Conservation (phyloP, 2,888 invertebrate genomes). For the Scotopteryx bipunctaria region DNA sequence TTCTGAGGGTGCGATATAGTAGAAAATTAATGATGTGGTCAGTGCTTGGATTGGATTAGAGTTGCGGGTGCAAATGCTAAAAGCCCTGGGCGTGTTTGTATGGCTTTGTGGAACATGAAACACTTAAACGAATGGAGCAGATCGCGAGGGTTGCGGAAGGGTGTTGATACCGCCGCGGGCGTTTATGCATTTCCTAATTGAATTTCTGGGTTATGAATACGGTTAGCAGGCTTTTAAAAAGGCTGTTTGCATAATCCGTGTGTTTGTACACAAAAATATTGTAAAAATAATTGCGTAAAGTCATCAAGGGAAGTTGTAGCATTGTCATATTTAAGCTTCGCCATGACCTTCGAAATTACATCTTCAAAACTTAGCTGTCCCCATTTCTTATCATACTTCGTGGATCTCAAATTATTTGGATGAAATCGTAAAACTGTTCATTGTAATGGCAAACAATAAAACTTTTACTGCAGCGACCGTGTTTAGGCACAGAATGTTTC, state of each 20-base stretch:
- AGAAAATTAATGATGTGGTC: constrained; percentile 82
- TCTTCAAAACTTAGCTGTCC: not conserved
- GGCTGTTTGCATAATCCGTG: constrained; percentile 21
- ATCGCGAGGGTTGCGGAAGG: constrained; percentile 46
- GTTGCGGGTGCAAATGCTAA: constrained; percentile 68
- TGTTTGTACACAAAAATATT: not conserved
- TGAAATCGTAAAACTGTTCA: constrained; percentile 59
- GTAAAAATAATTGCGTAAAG: not conserved
- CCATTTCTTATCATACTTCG: constrained; percentile 27
- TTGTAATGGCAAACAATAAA: constrained; percentile 65
- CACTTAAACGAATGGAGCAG: constrained; percentile 63
- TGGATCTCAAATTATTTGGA: constrained; percentile 48
- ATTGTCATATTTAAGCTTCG: not conserved
- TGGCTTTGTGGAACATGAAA: constrained; percentile 74
- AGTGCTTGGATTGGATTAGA: constrained; percentile 77
- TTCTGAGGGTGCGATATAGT: constrained; percentile 78
- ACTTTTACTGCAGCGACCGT: constrained; percentile 52
- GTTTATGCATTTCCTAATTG: constrained; percentile 51
- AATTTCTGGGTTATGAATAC: constrained; percentile 49
- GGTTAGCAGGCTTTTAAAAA: constrained; percentile 23
- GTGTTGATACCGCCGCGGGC: constrained; percentile 45
- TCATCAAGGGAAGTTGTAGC: not conserved
- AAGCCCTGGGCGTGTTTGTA: constrained; percentile 71
- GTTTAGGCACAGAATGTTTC: constrained; percentile 49
- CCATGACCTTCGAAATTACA: constrained; percentile 2